Percentiles rank a stretch among this genome's conserved stretches.
phyloP scores from a whole-genome alignment of 1,140 invertebrate species.

The Bilobella aurantiaca region DNA sequence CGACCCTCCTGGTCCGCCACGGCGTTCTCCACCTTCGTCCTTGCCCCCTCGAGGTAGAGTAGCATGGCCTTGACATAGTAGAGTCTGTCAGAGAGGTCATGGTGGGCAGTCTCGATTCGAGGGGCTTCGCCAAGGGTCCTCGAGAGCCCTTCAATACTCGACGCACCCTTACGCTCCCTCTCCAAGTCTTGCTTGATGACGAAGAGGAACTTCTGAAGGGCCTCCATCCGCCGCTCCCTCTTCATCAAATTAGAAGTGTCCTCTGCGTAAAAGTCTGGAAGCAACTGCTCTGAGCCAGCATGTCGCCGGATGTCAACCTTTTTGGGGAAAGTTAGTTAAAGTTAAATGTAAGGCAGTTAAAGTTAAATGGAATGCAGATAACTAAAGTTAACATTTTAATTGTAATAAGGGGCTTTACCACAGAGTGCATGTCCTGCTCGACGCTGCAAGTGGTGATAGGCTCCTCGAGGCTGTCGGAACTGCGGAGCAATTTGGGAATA shows the following conservation, averaged over 20 bases:
- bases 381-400: too few species aligned
- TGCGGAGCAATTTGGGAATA: constrained; percentile 44
- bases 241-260: constrained; percentile 89
- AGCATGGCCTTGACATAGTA: constrained; percentile 62
- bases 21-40: constrained; percentile 71
- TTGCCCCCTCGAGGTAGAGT: constrained; percentile 78
- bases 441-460: constrained; percentile 61
- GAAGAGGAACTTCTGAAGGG: constrained; percentile 66
- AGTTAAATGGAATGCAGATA: too few species aligned
- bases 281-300: constrained; percentile 61
- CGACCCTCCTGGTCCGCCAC: constrained; percentile 69
- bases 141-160: constrained; percentile 77
- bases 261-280: constrained; percentile 90
- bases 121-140: constrained; percentile 75
- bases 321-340: too few species aligned
- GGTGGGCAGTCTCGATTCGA: constrained; percentile 79
- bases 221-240: constrained; percentile 61
- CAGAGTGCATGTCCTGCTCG: constrained; percentile 56
- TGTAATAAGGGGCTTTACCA: too few species aligned
- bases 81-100: constrained; percentile 81
- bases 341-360: too few species aligned
- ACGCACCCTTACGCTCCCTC: constrained; percentile 68
- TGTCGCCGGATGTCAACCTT: constrained; percentile 52
- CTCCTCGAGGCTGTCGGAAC: constrained; percentile 54
- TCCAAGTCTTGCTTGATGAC: constrained; percentile 74